Base-by-base conservation (phyloP, 2,113 vertebrate species). In the Deroptyus accipitrinus region DNA sequence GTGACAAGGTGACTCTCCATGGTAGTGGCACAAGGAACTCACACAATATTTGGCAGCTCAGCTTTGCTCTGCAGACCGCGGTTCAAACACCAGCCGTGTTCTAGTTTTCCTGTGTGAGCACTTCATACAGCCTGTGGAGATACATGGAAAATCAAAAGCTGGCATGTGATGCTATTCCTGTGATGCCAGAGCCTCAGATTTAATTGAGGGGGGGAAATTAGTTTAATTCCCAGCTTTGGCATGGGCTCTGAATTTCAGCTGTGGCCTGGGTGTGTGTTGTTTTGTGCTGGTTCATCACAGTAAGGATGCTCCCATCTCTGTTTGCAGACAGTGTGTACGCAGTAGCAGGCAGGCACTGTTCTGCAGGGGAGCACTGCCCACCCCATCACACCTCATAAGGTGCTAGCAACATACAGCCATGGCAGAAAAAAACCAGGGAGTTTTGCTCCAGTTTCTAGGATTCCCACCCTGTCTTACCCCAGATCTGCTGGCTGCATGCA, bases 381-480 rank as follows among this genome's bases (percentile, higher is more conserved):
- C 33, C 11, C 51, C n/a, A 4, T 22, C 16, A 1, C 2, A 0
- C 54, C 33, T 44, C 7, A 8, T 4, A 4, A 16, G 49, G 16
- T 79, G 35, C 49, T n/a, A 5, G 0, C 2, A 51, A 5, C 8
- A 1, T 17, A 13, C 27, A 18, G 37, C 1, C 2, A 2, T 1
- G 13, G 27, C 42, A 16, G 6, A 33, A 55, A 55, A 66, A 74
- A 41, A 37, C 42, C 44, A 18, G 39, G 17, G 52, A 37, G 46
- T 35, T 78, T 75, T 67, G 18, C 37, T 39, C 28, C 19, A 6
- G 0, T 62, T 81, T 83, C 59, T 27, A 35, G 74, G 70, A 11
- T 62, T 27, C 35, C 2, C 0, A 31, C 55, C 27, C 41, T 48
- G 61, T 11, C 12, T 1, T 35, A 25, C 24, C 42, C 17, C 0